These are phyloP conservation scores for Dicyrtoma fusca DNA, from an alignment of 2,888 invertebrate genomes.

Conservation along the genomic window DNA sequence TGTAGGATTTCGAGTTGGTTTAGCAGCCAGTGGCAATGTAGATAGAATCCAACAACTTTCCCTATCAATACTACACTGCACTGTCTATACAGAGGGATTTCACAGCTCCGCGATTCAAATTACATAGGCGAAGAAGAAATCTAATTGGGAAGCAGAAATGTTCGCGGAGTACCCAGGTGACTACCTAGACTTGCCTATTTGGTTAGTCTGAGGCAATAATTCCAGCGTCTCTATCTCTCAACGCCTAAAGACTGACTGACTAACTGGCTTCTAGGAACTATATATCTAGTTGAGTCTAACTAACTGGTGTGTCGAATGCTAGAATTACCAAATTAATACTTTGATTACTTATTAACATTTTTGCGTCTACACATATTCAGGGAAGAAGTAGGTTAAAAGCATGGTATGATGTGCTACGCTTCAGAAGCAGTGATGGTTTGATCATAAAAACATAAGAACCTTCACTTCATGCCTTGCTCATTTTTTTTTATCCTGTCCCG, in stretches of 20 bases:
- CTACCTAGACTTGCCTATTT: no score
- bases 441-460: slow-evolving; percentile 23
- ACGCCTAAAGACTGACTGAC: no score
- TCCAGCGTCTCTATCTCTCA: no score
- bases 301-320: no score
- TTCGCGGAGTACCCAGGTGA: no score
- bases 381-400: slow-evolving; percentile 27
- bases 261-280: no score
- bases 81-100: slow-evolving; percentile 6
- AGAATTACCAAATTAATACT: slow-evolving; percentile 15
- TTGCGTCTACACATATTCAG: neutral
- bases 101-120: slow-evolving; percentile 1
- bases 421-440: neutral
- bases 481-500: neutral
- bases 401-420: neutral
- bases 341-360: slow-evolving; percentile 30
- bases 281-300: no score
- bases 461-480: neutral
- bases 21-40: neutral
- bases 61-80: slow-evolving; percentile 1
- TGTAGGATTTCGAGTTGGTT: neutral
- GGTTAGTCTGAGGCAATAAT: no score
- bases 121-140: no score
- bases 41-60: neutral
- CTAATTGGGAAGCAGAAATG: no score